phyloP scores from a whole-genome alignment of 1,140 invertebrate species.

The Formica selysi region DNA sequence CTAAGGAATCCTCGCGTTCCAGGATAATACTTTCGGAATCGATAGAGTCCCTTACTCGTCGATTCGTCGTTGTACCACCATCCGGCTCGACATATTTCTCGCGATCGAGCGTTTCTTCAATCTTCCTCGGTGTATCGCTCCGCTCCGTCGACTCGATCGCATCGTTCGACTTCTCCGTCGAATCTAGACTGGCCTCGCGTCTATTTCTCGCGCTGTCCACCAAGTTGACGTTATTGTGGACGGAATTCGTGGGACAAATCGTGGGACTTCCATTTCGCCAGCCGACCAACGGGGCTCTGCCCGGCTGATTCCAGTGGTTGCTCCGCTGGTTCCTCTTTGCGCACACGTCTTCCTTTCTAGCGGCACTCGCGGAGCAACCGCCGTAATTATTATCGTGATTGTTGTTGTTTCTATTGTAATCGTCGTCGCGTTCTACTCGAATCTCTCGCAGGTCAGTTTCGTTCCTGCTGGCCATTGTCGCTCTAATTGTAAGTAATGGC shows the following conservation, averaged over 20 bases:
- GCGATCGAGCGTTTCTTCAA: conserved; percentile 30
- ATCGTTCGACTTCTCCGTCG: conserved; percentile 71
- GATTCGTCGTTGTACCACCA: conserved; percentile 51
- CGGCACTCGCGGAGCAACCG: conserved; percentile 12
- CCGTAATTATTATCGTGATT: conserved; percentile 45
- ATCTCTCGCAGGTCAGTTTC: conserved; percentile 64
- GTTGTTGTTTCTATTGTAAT: conserved; percentile 14
- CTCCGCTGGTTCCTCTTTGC: conserved; percentile 66
- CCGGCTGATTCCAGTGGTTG: not conserved
- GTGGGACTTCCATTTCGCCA: conserved; percentile 81
- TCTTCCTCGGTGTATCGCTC: conserved; percentile 18
- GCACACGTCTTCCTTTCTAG: conserved; percentile 15
- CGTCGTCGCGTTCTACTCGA: conserved; percentile 30
- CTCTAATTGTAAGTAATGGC: conserved; percentile 82
- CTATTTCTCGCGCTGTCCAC: conserved; percentile 66
- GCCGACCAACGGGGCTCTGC: conserved; percentile 81
- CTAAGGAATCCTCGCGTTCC: not conserved
- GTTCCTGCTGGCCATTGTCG: conserved; percentile 76
- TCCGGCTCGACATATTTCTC: conserved; percentile 27
- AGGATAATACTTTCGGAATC: conserved; percentile 40
- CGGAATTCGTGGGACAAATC: conserved; percentile 65
- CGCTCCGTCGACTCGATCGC: conserved; percentile 61
- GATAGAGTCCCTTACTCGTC: conserved; percentile 54
- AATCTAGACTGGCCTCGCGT: conserved; percentile 61
- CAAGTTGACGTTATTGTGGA: conserved; percentile 19